phyloP scores from a whole-genome alignment of 2,888 invertebrate genomes.

The Sminthurides aquaticus region DNA sequence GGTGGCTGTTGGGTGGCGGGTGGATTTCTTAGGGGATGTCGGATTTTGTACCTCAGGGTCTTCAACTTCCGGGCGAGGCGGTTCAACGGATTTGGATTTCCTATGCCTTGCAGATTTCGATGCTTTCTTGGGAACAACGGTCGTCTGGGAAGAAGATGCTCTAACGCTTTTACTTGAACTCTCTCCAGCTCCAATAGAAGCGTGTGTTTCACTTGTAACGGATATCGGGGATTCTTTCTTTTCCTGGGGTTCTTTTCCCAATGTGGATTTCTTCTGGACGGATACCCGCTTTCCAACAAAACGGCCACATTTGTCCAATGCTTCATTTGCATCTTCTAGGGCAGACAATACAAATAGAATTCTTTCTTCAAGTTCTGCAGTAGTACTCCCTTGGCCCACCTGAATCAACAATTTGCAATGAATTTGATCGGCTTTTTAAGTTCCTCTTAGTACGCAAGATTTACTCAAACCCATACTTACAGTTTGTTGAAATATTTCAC shows the following conservation, averaged over 20 bases:
- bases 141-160: neutral
- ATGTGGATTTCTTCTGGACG: neutral
- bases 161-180: neutral
- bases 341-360: constrained; percentile 19
- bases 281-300: neutral
- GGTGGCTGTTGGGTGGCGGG: no score
- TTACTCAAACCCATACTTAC: no score
- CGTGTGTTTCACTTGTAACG: neutral
- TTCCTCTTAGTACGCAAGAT: no score
- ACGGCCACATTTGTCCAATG: constrained; percentile 17
- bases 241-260: neutral
- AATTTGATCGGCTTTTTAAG: no score
- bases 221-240: neutral
- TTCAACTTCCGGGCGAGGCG: no score
- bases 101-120: no score
- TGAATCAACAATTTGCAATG: no score
- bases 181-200: neutral
- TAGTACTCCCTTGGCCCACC: neutral
- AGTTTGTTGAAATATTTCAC: no score
- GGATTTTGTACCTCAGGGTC: no score
- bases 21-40: no score
- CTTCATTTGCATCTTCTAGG: constrained; percentile 17
- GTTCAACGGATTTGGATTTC: no score
- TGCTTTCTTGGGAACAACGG: neutral
- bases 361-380: constrained; percentile 7